A percentile compares a stretch with the other conserved stretches of the same genome.
These are phyloP conservation scores for Luffia ferchaultella DNA, from an alignment of 2,888 invertebrate species.

Conservation along the genomic window DNA sequence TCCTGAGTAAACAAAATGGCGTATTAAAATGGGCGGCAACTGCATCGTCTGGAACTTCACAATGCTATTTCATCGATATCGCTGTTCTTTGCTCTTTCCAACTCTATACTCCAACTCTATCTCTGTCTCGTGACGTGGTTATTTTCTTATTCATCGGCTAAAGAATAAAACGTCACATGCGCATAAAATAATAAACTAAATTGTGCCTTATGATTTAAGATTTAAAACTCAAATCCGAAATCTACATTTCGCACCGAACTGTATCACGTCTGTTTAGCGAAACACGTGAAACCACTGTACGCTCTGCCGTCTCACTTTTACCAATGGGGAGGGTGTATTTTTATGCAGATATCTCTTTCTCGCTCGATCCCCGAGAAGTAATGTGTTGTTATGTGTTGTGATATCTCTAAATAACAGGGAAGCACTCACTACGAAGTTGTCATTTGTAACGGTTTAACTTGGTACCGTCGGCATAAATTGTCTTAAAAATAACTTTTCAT, in stretches of 20 bases:
- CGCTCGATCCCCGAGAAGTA: slow-evolving; percentile 54
- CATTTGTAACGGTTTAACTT: slow-evolving; percentile 61
- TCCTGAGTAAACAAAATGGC: slow-evolving; percentile 62
- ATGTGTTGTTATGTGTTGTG: slow-evolving; percentile 67
- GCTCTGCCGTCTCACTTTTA: slow-evolving; percentile 37
- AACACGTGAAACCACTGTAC: slow-evolving; percentile 53
- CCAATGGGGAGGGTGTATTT: slow-evolving; percentile 33
- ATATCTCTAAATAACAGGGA: slow-evolving; percentile 68
- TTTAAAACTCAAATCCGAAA: slow-evolving; percentile 20
- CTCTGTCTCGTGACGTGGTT: slow-evolving; percentile 29
- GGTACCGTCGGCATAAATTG: slow-evolving; percentile 38
- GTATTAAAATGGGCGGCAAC: slow-evolving; percentile 66
- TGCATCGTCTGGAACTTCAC: slow-evolving; percentile 46
- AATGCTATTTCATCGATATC: slow-evolving; percentile 21
- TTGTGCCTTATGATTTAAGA: slow-evolving; percentile 13
- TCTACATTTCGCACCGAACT: slow-evolving; percentile 14
- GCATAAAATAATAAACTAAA: slow-evolving; percentile 13
- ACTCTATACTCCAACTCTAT: slow-evolving; percentile 22
- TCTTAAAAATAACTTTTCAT: too few species aligned
- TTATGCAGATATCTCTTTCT: slow-evolving; percentile 43
- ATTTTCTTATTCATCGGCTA: slow-evolving; percentile 34
- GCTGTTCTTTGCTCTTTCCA: slow-evolving; percentile 34
- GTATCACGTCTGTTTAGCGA: slow-evolving; percentile 23
- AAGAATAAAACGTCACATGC: slow-evolving; percentile 13
- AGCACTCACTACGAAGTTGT: slow-evolving; percentile 65